Evolutionary conservation across 2,888 invertebrate genomes (phyloP).

Genomic region (Alloplasta piceator): DNA sequence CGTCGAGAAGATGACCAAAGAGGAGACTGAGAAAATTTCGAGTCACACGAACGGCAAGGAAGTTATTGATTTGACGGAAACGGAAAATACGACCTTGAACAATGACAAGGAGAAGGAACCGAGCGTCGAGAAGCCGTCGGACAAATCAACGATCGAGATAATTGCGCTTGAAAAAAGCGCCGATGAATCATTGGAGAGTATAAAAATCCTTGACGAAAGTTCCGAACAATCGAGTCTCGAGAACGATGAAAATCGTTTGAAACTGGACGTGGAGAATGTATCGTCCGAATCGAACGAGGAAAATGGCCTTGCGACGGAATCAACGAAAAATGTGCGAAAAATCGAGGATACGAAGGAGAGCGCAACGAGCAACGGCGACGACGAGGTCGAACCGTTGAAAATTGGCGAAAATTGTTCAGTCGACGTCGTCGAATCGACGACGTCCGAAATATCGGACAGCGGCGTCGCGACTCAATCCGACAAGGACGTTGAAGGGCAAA

Average conservation of each 20-base stretch:
- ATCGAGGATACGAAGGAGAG: slow-evolving; percentile 58
- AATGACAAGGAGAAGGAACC: slow-evolving; percentile 43
- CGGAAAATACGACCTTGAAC: slow-evolving; percentile 31
- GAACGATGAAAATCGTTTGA: slow-evolving; percentile 39
- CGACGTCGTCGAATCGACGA: slow-evolving; percentile 75
- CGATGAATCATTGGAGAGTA: slow-evolving; percentile 36
- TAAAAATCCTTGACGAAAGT: slow-evolving; percentile 30
- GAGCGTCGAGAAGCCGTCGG: background rate
- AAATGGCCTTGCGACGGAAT: slow-evolving; percentile 16
- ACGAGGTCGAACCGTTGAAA: slow-evolving; percentile 56
- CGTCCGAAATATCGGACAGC: slow-evolving; percentile 72
- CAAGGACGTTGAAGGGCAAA: slow-evolving; percentile 54
- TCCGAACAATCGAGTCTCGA: slow-evolving; percentile 44
- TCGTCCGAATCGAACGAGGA: slow-evolving; percentile 15
- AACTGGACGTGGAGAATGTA: slow-evolving; percentile 53
- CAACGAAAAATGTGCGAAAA: slow-evolving; percentile 33
- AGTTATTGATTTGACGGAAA: slow-evolving; percentile 47
- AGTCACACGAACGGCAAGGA: slow-evolving; percentile 53
- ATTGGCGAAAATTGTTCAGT: slow-evolving; percentile 71
- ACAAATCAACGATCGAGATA: slow-evolving; percentile 11
- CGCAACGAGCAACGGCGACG: slow-evolving; percentile 30
- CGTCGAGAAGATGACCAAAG: slow-evolving; percentile 23
- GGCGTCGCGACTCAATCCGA: slow-evolving; percentile 66
- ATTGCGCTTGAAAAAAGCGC: slow-evolving; percentile 17
- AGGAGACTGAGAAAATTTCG: slow-evolving; percentile 34